Percentiles rank a stretch among this genome's conserved stretches.
phyloP scores from a whole-genome alignment of 2,888 invertebrate species.

The Dione vanillae region DNA sequence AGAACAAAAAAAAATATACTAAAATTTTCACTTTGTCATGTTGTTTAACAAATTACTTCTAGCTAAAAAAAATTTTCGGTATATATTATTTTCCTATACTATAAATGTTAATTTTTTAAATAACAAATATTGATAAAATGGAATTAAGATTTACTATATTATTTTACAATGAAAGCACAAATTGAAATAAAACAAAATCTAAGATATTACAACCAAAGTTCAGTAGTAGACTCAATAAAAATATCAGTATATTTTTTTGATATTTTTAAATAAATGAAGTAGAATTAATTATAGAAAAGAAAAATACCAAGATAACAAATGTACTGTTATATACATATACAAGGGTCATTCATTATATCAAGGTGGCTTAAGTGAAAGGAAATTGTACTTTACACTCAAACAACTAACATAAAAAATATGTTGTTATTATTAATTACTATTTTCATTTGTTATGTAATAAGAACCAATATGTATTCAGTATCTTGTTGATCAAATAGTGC shows the following conservation, averaged over 20 bases:
- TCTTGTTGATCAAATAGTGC: no score
- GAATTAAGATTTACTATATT: no score
- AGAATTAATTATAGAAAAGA: background rate
- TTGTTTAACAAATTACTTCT: background rate
- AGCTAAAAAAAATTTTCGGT: no score
- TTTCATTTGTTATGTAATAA: background rate
- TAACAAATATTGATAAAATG: no score
- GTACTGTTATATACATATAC: background rate
- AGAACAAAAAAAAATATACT: background rate
- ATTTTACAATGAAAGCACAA: no score
- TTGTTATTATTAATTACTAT: background rate
- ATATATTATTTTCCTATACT: no score
- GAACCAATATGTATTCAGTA: background rate
- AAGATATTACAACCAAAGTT: no score
- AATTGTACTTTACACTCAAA: background rate
- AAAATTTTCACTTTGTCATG: background rate
- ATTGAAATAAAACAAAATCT: no score
- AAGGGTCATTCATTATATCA: conserved; percentile 7
- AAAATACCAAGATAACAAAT: background rate
- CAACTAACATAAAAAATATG: background rate
- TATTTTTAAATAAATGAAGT: no score
- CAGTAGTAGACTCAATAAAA: no score
- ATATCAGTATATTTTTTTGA: no score
- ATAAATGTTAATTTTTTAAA: no score
- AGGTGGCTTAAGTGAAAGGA: conserved; percentile 4